Evolutionary conservation across 1,140 invertebrate genomes (phyloP).

Genomic region (Meloidogyne chitwoodi): DNA sequence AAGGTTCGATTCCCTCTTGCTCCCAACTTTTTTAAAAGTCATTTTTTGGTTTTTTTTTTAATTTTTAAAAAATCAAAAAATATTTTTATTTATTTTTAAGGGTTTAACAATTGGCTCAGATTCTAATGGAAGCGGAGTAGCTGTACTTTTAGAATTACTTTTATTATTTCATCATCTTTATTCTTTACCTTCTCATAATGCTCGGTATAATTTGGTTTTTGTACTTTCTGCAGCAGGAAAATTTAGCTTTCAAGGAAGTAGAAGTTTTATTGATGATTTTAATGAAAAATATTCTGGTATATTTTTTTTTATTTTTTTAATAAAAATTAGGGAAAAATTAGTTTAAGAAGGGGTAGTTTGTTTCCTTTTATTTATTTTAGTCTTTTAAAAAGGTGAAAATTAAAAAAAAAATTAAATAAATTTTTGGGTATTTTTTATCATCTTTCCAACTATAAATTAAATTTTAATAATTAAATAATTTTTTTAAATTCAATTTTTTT

Average conservation of each 20-base stretch:
- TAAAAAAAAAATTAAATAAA: no score
- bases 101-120: slow-evolving; percentile 79
- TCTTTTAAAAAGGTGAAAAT: no score
- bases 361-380: not conserved
- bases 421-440: no score
- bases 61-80: slow-evolving; percentile 9
- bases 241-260: slow-evolving; percentile 89
- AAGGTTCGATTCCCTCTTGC: no score
- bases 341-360: no score
- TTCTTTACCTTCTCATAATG: slow-evolving; percentile 72
- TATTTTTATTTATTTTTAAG: slow-evolving; percentile 62
- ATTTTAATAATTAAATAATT: no score
- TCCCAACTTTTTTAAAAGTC: not conserved
- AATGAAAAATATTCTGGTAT: slow-evolving; percentile 75
- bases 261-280: slow-evolving; percentile 92
- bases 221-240: slow-evolving; percentile 84
- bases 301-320: not conserved
- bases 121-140: slow-evolving; percentile 86
- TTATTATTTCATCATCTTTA: slow-evolving; percentile 87
- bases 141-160: slow-evolving; percentile 79
- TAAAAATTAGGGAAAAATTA: not conserved
- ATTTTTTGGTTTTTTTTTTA: no score
- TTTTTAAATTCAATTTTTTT: no score
- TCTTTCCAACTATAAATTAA: no score
- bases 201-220: slow-evolving; percentile 80